Percentiles rank a stretch among this genome's conserved stretches.
phyloP scores from a whole-genome alignment of 2,888 invertebrate species.

The Meta bourneti region DNA sequence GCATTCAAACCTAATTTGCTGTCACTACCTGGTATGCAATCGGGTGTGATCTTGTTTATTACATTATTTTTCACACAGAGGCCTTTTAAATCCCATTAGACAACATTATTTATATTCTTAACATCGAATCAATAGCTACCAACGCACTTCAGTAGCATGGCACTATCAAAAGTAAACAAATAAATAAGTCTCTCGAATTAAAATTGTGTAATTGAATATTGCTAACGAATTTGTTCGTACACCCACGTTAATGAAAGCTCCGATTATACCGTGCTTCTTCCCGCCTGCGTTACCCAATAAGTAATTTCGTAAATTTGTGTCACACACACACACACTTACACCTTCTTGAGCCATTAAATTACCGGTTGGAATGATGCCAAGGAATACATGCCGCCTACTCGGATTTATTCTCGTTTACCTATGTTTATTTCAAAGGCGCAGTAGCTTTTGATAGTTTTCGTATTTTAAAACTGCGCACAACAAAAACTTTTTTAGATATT shows the following conservation, averaged over 20 bases:
- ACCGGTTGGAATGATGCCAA: slow-evolving; percentile 66
- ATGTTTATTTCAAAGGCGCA: slow-evolving; percentile 20
- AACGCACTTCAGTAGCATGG: slow-evolving; percentile 50
- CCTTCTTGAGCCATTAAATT: slow-evolving; percentile 72
- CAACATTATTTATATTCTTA: slow-evolving; percentile 8
- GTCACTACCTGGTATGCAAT: background rate
- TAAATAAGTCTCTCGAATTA: slow-evolving; percentile 4
- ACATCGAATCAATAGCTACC: slow-evolving; percentile 31
- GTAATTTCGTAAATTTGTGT: slow-evolving; percentile 70
- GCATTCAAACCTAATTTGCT: background rate
- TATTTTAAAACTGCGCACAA: background rate
- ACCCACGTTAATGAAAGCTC: slow-evolving; percentile 41
- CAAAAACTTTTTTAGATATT: no score
- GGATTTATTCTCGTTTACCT: slow-evolving; percentile 30
- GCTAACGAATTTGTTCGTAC: slow-evolving; percentile 60
- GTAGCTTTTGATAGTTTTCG: background rate
- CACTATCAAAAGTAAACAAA: slow-evolving; percentile 25
- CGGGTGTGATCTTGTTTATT: background rate
- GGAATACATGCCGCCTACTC: slow-evolving; percentile 32
- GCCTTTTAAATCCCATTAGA: background rate
- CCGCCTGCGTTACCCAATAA: slow-evolving; percentile 56
- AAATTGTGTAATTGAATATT: slow-evolving; percentile 72
- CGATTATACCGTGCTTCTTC: background rate
- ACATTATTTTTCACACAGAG: background rate
- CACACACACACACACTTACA: no score